Evolutionary conservation across 1,140 invertebrate species (phyloP).

Genomic region (Heterodera carotae): DNA sequence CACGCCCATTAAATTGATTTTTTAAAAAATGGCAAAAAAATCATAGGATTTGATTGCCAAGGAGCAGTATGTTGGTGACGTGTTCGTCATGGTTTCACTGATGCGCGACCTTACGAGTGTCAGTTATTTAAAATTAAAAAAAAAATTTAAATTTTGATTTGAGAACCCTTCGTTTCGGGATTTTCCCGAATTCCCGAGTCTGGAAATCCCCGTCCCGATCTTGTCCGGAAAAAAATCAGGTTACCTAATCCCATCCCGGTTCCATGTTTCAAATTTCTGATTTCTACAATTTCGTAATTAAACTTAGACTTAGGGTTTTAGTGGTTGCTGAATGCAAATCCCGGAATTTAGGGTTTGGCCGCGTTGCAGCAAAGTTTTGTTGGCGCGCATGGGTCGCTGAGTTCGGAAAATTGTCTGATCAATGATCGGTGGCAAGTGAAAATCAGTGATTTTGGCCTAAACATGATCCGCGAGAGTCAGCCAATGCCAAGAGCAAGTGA

Average conservation of each 20-base stretch:
- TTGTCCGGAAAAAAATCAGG: too few relatives aligned
- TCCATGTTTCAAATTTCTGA: not conserved
- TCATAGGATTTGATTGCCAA: constrained; percentile 82
- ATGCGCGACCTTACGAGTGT: constrained; percentile 86
- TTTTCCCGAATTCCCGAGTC: too few relatives aligned
- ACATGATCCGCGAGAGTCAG: constrained; percentile 43
- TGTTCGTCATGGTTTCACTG: constrained; percentile 87
- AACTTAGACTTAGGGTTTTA: too few relatives aligned
- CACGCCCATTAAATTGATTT: too few relatives aligned
- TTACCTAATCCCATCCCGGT: too few relatives aligned
- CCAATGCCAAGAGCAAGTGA: constrained; percentile 34
- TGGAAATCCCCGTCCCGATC: too few relatives aligned
- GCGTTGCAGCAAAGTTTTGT: constrained; percentile 37
- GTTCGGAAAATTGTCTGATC: constrained; percentile 48
- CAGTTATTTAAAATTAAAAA: constrained; percentile 52
- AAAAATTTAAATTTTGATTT: not conserved
- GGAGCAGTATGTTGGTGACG: constrained; percentile 89
- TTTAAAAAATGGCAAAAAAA: not conserved
- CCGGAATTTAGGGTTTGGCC: constrained; percentile 39
- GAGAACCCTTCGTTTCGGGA: too few relatives aligned
- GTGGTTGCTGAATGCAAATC: too few relatives aligned
- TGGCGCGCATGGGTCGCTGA: constrained; percentile 39
- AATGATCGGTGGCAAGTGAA: constrained; percentile 54
- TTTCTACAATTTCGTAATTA: too few relatives aligned
- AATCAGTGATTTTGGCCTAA: constrained; percentile 48